Evolutionary conservation across 1,140 invertebrate genomes (phyloP), one percentile per base, ranked within the genome.

Genomic region (Oscheius sp.): DNA sequence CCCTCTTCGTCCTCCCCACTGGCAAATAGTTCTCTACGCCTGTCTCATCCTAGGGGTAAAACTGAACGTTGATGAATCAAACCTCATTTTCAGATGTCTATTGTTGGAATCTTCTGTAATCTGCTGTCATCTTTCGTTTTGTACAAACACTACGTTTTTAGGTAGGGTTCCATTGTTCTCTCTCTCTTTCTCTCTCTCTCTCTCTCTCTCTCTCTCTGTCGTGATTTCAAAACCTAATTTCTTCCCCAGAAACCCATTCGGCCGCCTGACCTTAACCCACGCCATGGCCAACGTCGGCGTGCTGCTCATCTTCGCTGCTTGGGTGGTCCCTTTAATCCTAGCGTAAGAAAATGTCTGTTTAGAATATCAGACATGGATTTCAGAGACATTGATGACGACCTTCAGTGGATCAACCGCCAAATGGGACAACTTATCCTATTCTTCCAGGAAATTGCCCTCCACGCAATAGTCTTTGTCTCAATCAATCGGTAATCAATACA

Each of bases 361-460:
- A 42, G 10, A n/a, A 42, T 10, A 42, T 10, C 10, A 42, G n/a
- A 42, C 10, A 42, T 42, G 10, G 10, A n/a, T 10, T 42, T 42
- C n/a, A 42, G 38, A 10, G 38, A n/a, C 10, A n/a, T 42, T 10
- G 38, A n/a, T 42, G 10, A 10, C 10, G 38, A 42, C 38, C n/a
- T 42, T 42, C 7, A 55, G 4, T 55, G 49, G 49, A 7, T 55
- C 7, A 55, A 55, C 28, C 23, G 23, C 4, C 7, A 55, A 7
- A 55, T 55, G 49, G 49, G 49, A 23, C 49, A 55, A 26, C 7
- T 23, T 4, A 55, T 55, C 7, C 7, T 55, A 15, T 7, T 26
- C 7, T 55, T 55, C 49, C 49, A 55, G 23, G 49, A 55, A 55
- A 55, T 55, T 20, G 49, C 49, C 23, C 49, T 55, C 49, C 49